Base-by-base conservation (phyloP, 35 echinoderm and acorn worm species). In the Stichopus chloronotus region DNA sequence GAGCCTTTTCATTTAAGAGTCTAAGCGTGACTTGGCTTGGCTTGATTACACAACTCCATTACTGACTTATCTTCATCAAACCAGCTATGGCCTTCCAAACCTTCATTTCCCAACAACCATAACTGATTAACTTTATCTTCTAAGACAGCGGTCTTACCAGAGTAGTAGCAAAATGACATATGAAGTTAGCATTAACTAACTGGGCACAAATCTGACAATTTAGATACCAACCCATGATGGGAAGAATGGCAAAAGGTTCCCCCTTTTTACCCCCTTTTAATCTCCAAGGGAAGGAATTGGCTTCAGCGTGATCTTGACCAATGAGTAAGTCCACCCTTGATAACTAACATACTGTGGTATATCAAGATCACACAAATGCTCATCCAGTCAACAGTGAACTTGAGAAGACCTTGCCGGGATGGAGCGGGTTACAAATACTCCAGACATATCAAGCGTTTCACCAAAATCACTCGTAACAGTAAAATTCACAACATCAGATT, bases 331-430 rank as follows among this genome's bases (percentile, higher is more conserved):
- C 76, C 76, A 78, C 76, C 12, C 76, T 78, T 22, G 76, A 78
- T 23, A 25, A 78, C 76, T 78, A 23, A 20, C 76, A 25, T 5
- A 78, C n/a, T 24, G 21, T 19, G 76, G 76, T 17, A 78, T 78
- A 78, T 78, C 76, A 78, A 78, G 76, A 78, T 78, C n/a, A 78
- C n/a, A 78, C 19, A 78, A 78, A 78, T 78, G 76, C 20, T 78
- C 76, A 78, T 78, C n/a, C 12, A 19, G 21, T 78, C 76, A 20
- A 0, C 76, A 78, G 76, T 78, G 14, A 78, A 78, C 21, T 78
- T 78, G 76, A 78, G 76, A 78, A 78, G 76, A 78, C 76, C n/a
- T 78, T 78, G 21, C 88, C 55, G 88, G 88, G 60, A 91, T 91
- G 57, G 68, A 68, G 76, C 22, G 4, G n/a, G 68, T 69, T 90